phyloP scores from a whole-genome alignment of 2,888 invertebrate species.

The Leptura quadrifasciata region DNA sequence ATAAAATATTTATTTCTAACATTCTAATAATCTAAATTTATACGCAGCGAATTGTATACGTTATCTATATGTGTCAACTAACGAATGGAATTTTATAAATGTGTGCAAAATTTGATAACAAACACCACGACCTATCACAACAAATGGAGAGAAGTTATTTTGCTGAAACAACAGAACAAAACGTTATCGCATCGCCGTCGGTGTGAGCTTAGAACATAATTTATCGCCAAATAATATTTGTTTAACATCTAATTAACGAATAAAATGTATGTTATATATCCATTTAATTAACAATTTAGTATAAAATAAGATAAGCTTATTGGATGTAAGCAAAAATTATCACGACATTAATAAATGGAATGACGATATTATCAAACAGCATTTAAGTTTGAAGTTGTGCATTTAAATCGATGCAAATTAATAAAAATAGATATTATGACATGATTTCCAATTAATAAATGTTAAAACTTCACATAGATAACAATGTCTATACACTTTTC shows the following conservation, averaged over 20 bases:
- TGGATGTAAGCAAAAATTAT: constrained; percentile 1
- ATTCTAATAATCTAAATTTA: background rate
- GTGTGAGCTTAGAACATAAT: background rate
- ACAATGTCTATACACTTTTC: too few relatives aligned
- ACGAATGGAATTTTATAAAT: background rate
- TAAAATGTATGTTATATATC: background rate
- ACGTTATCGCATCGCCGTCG: background rate
- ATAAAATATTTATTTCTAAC: background rate
- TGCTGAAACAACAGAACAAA: background rate
- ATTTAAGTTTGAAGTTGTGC: background rate
- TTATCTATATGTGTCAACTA: constrained; percentile 7
- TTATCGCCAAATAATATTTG: background rate
- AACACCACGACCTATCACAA: background rate
- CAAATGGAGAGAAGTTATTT: background rate
- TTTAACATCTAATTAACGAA: background rate
- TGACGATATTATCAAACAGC: background rate
- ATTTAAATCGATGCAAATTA: too few relatives aligned
- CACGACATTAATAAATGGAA: background rate
- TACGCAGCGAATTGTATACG: background rate
- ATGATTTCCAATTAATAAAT: too few relatives aligned
- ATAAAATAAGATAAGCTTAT: background rate
- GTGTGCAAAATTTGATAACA: constrained; percentile 3
- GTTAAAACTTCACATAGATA: too few relatives aligned
- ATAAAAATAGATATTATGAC: too few relatives aligned
- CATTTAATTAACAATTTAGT: background rate